Percentiles rank a stretch among this genome's conserved stretches.
Conservation (phyloP, 2,888 invertebrate genomes). For the Cerastis leucographa region DNA sequence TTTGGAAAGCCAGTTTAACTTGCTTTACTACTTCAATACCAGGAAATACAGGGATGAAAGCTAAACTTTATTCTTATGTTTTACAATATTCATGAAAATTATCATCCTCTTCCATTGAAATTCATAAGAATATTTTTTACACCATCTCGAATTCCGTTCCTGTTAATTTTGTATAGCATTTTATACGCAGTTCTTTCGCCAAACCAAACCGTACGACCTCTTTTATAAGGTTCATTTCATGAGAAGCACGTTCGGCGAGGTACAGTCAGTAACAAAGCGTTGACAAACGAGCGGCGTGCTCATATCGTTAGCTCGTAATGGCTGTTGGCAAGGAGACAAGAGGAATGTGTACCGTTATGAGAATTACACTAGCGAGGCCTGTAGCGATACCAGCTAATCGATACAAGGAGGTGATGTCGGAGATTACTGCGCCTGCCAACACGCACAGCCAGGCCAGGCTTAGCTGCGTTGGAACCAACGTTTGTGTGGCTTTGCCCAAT, state of each 20-base stretch:
- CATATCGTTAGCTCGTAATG: slow-evolving; percentile 71
- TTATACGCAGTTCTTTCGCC: slow-evolving; percentile 1
- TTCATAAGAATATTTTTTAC: slow-evolving; percentile 48
- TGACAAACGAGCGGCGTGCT: slow-evolving; percentile 71
- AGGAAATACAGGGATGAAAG: not conserved
- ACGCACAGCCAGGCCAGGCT: slow-evolving; percentile 12
- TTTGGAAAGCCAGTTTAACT: not conserved
- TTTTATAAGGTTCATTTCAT: slow-evolving; percentile 60
- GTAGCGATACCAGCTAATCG: slow-evolving; percentile 56
- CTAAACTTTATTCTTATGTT: not conserved
- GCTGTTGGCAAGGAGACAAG: slow-evolving; percentile 71
- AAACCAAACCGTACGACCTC: slow-evolving; percentile 31
- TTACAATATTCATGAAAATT: slow-evolving; percentile 3
- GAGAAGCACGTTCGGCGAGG: slow-evolving; percentile 52
- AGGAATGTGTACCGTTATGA: slow-evolving; percentile 70
- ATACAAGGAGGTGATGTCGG: slow-evolving; percentile 55
- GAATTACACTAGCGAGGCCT: slow-evolving; percentile 64
- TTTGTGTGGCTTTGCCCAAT: not conserved
- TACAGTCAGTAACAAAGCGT: slow-evolving; percentile 68
- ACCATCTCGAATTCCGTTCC: slow-evolving; percentile 45
- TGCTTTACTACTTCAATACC: not conserved
- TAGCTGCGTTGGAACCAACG: slow-evolving; percentile 26
- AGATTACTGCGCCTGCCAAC: slow-evolving; percentile 58
- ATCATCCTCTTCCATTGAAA: slow-evolving; percentile 28
- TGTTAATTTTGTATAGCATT: slow-evolving; percentile 56